Percentiles rank a stretch among this genome's conserved stretches.
phyloP scores from a whole-genome alignment of 2,888 invertebrate genomes.

The Drosophila vallismaia region DNA sequence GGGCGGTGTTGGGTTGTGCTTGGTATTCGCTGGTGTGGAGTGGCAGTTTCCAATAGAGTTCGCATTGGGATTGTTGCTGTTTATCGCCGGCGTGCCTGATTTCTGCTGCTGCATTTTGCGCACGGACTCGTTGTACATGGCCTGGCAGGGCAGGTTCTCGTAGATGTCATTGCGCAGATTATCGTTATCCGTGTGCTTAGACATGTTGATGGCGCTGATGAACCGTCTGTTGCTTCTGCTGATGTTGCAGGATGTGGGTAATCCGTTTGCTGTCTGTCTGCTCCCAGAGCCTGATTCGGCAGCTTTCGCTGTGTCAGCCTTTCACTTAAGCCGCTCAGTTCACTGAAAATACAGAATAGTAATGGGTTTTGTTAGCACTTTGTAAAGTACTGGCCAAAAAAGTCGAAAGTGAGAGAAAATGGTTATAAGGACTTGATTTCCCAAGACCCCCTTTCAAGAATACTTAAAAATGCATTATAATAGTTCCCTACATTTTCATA shows the following conservation, averaged over 20 bases:
- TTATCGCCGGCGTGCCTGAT: slow-evolving; percentile 49
- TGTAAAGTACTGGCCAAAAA: neutral
- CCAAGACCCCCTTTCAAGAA: neutral
- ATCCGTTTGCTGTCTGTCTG: slow-evolving; percentile 45
- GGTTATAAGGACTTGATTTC: neutral
- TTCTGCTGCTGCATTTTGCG: slow-evolving; percentile 83
- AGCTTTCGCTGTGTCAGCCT: slow-evolving; percentile 36
- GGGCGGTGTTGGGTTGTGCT: slow-evolving; percentile 34
- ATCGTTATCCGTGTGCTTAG: slow-evolving; percentile 84
- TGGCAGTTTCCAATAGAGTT: slow-evolving; percentile 66
- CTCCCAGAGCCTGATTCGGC: slow-evolving; percentile 35
- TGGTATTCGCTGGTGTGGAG: slow-evolving; percentile 47
- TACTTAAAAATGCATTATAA: neutral
- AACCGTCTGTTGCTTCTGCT: slow-evolving; percentile 5
- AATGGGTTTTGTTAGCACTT: slow-evolving; percentile 23
- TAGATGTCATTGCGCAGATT: slow-evolving; percentile 84
- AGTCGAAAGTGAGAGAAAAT: too few species aligned
- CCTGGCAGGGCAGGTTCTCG: slow-evolving; percentile 84
- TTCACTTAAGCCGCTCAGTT: slow-evolving; percentile 38
- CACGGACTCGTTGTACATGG: slow-evolving; percentile 84
- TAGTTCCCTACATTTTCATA: neutral
- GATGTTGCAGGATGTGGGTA: slow-evolving; percentile 37
- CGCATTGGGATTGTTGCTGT: slow-evolving; percentile 55
- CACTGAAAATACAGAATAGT: slow-evolving; percentile 48
- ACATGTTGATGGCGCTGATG: slow-evolving; percentile 75